Base-by-base conservation (phyloP, 2,797 vertebrate species). In the Chromobotia macracanthus region DNA sequence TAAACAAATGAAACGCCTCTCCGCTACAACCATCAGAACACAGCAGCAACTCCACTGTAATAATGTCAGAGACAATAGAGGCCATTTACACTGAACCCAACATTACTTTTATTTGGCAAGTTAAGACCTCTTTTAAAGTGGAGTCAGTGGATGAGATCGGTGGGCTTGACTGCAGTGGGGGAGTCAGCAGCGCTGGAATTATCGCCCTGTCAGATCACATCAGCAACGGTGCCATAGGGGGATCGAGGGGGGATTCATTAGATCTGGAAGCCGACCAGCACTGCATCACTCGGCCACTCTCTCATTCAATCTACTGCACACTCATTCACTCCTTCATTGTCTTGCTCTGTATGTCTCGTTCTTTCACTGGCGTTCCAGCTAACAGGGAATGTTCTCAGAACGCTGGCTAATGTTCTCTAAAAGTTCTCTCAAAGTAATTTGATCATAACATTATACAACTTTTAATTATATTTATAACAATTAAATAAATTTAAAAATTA, bases 201-300 rank as follows among this genome's bases (percentile, higher is more conserved):
- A 80, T 68, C n/a, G 75, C 46, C 73, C 70, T 82, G 72, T 82
- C 82, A 80, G 77, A 84, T 77, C 77, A 46, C 84, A 80, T 85
- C 67, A 81, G 68, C 61, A n/a, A 46, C 66, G 35, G 73, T 68
- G 21, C 53, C 19, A 12, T 70, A 55, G 71, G 46, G 56, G n/a
- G n/a, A n/a, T n/a, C n/a, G n/a, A n/a, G 28, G 3, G 50, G 60
- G 5, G 41, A 11, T 6, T 21, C 51, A 15, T 19, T 51, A 16
- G 53, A 46, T 50, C 50, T 44, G 23, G 60, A 28, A 48, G 25
- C 50, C 18, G 23, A 66, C 13, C 79, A 48, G 67, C 63, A 19
- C 61, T 7, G 31, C 28, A 15, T 41, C 56, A 73, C 12, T 44
- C 9, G 12, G 5, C 50, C 68, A 35, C 50, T 44, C 23, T 19